A percentile compares a stretch with the other conserved stretches of the same genome.
Evolutionary conservation across 1,140 invertebrate genomes (phyloP).

Genomic region (Lucilia sericata): DNA sequence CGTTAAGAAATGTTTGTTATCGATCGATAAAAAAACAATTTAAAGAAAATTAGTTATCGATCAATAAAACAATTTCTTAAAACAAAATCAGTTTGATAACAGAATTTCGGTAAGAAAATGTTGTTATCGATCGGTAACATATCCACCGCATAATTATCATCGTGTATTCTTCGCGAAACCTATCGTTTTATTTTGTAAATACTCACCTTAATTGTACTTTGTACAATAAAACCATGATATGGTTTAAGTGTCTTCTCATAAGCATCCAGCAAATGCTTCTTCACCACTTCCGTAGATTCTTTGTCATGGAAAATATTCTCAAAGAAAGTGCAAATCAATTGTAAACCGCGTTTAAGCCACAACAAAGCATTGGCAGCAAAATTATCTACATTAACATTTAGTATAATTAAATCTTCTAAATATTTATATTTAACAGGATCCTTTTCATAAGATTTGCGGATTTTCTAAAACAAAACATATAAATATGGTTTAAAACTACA

Average conservation of each 20-base stretch:
- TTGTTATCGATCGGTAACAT: too few relatives aligned
- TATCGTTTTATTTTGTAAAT: too few relatives aligned
- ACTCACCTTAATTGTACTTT: conserved; percentile 63
- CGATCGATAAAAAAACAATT: too few relatives aligned
- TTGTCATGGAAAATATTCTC: conserved; percentile 64
- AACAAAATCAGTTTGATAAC: too few relatives aligned
- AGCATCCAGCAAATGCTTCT: conserved; percentile 61
- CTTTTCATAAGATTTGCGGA: conserved; percentile 71
- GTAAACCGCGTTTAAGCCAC: conserved; percentile 66
- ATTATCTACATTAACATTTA: conserved; percentile 74
- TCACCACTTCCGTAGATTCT: conserved; percentile 55
- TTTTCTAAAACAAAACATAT: conserved; percentile 71
- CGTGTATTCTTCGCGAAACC: too few relatives aligned
- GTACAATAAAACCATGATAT: conserved; percentile 66
- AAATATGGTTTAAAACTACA: neutral
- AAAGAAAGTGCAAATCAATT: conserved; percentile 65
- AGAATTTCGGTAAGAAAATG: too few relatives aligned
- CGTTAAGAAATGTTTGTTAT: too few relatives aligned
- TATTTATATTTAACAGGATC: conserved; percentile 71
- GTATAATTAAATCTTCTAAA: conserved; percentile 76
- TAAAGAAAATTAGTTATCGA: too few relatives aligned
- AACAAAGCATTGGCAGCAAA: conserved; percentile 72
- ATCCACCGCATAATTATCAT: too few relatives aligned
- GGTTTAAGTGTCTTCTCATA: conserved; percentile 65
- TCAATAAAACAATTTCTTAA: too few relatives aligned